phyloP scores from a whole-genome alignment of 2,888 invertebrate genomes.

The Drosophila yooni region DNA sequence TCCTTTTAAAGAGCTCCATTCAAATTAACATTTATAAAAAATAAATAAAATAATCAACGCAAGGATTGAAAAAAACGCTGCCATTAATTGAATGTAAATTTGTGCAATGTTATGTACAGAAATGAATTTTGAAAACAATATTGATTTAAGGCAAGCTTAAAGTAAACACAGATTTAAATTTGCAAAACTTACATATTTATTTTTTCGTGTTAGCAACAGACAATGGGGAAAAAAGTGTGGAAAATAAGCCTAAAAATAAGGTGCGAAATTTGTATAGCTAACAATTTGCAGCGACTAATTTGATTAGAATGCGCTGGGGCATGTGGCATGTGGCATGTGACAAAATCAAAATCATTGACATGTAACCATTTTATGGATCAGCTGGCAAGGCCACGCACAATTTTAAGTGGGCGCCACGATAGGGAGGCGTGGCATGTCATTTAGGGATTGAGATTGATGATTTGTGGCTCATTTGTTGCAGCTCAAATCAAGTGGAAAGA shows the following conservation, averaged over 20 bases:
- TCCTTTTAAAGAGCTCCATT: neutral
- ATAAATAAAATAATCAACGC: neutral
- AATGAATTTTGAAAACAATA: conserved; percentile 8
- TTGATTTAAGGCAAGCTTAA: conserved; percentile 17
- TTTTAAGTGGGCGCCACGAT: neutral
- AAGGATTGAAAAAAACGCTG: neutral
- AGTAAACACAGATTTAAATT: conserved; percentile 25
- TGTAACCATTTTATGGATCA: conserved; percentile 75
- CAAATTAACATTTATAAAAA: neutral
- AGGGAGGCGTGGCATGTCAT: conserved; percentile 3
- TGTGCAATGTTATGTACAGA: neutral
- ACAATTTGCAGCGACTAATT: conserved; percentile 35
- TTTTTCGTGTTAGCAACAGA: neutral
- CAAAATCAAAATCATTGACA: conserved; percentile 59
- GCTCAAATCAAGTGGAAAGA: conserved; percentile 63
- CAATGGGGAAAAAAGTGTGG: neutral
- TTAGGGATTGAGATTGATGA: conserved; percentile 17
- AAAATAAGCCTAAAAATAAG: conserved; percentile 4
- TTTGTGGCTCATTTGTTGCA: conserved; percentile 34
- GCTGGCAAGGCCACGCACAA: conserved; percentile 31
- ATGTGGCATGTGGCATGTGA: conserved; percentile 17
- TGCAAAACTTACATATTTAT: conserved; percentile 1
- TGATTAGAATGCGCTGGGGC: conserved; percentile 22
- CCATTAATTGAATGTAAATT: conserved; percentile 24
- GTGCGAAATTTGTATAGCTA: conserved; percentile 8